phyloP scores from a whole-genome alignment of 2,888 invertebrate genomes.

The Latrodectus elegans region DNA sequence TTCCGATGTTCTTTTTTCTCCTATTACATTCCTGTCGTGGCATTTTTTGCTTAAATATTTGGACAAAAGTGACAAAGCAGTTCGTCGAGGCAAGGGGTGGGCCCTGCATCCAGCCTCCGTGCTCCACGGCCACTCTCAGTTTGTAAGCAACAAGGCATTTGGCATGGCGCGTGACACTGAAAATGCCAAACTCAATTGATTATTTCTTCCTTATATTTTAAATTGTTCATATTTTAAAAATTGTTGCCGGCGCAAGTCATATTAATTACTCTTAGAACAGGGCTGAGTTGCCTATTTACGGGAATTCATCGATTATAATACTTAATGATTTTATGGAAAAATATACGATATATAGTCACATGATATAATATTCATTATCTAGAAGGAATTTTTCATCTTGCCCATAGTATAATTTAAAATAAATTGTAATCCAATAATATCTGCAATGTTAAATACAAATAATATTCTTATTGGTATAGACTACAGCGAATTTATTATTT shows the following conservation, averaged over 20 bases:
- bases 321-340: too few relatives aligned
- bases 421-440: too few relatives aligned
- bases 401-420: too few relatives aligned
- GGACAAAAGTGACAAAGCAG: slow-evolving; percentile 22
- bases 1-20: slow-evolving; percentile 29
- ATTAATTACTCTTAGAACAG: background rate
- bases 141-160: background rate
- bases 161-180: background rate
- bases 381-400: too few relatives aligned
- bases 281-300: too few relatives aligned
- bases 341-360: too few relatives aligned
- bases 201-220: background rate
- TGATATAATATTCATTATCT: too few relatives aligned
- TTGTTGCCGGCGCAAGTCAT: background rate
- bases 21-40: slow-evolving; percentile 6
- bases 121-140: slow-evolving; percentile 31
- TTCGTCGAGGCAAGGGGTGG: slow-evolving; percentile 57
- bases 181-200: background rate
- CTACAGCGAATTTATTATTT: too few relatives aligned
- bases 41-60: slow-evolving; percentile 12
- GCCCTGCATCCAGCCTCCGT: slow-evolving; percentile 14
- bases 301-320: too few relatives aligned
- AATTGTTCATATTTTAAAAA: background rate
- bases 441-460: too few relatives aligned
- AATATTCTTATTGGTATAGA: too few relatives aligned